These are phyloP conservation scores for Rhabditoides inermis DNA, from an alignment of 2,888 invertebrate genomes.

Conservation along the genomic window DNA sequence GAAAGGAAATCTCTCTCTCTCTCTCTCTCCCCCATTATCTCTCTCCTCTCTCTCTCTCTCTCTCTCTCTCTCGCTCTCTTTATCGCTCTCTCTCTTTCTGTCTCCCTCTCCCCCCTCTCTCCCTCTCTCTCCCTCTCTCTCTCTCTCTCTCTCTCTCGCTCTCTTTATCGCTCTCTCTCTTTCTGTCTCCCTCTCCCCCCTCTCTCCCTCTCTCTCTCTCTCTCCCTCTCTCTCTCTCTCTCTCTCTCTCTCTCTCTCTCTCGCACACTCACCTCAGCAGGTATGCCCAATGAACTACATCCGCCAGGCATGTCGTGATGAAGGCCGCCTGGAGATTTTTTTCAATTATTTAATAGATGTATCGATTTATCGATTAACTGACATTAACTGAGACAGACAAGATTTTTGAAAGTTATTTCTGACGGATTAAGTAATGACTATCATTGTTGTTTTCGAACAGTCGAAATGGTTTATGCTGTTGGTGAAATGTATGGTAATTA, in stretches of 20 bases:
- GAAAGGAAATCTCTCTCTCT: neutral
- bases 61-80: neutral
- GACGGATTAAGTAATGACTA: no score
- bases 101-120: neutral
- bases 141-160: neutral
- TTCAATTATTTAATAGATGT: slow-evolving; percentile 3
- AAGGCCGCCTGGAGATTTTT: slow-evolving; percentile 19
- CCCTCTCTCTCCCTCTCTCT: neutral
- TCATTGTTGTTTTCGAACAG: no score
- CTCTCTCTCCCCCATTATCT: neutral
- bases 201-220: neutral
- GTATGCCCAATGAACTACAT: slow-evolving; percentile 40
- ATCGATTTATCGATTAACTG: neutral
- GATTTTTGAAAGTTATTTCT: no score
- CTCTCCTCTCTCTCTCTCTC: neutral
- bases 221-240: neutral
- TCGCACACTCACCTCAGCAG: slow-evolving; percentile 18
- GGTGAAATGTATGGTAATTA: no score
- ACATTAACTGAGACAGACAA: no score
- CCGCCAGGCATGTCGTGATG: slow-evolving; percentile 28
- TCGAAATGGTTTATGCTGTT: no score
- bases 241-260: neutral
- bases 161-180: neutral
- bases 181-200: neutral
- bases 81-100: neutral